phyloP scores from a whole-genome alignment of 2,888 invertebrate species.

The Chrysina gloriosa region DNA sequence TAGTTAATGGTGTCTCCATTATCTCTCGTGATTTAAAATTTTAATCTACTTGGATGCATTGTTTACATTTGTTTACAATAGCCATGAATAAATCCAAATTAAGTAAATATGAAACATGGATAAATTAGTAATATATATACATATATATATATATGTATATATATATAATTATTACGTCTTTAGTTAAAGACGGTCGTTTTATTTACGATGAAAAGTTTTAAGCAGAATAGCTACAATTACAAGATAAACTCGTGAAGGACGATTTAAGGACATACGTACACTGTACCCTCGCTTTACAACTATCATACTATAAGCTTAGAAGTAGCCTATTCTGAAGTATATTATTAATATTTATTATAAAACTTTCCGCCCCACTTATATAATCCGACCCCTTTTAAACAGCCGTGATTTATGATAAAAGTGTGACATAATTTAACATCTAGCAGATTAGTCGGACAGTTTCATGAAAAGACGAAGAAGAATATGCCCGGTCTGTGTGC shows the following conservation, averaged over 20 bases:
- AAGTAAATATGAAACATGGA: too few species aligned
- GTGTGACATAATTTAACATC: slow-evolving; percentile 32
- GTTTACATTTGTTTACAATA: too few species aligned
- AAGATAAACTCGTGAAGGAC: not conserved
- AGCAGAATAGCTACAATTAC: not conserved
- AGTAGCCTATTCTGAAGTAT: not conserved
- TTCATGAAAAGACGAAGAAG: not conserved
- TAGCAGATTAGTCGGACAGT: slow-evolving; percentile 17
- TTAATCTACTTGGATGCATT: too few species aligned
- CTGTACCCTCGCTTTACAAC: not conserved
- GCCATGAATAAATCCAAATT: too few species aligned
- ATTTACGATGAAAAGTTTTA: slow-evolving; percentile 1
- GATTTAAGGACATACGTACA: not conserved
- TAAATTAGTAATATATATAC: too few species aligned
- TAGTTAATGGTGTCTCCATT: too few species aligned
- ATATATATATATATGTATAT: too few species aligned
- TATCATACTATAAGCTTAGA: slow-evolving; percentile 10
- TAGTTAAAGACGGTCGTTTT: not conserved
- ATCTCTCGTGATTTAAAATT: too few species aligned
- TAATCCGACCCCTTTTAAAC: slow-evolving; percentile 18
- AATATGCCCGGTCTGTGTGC: not conserved
- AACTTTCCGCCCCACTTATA: slow-evolving; percentile 24
- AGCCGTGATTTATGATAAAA: slow-evolving; percentile 24
- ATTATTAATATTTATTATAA: slow-evolving; percentile 36
- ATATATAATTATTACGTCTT: too few species aligned